phyloP scores from a whole-genome alignment of 2,888 invertebrate genomes.

The Callimorpha dominula region DNA sequence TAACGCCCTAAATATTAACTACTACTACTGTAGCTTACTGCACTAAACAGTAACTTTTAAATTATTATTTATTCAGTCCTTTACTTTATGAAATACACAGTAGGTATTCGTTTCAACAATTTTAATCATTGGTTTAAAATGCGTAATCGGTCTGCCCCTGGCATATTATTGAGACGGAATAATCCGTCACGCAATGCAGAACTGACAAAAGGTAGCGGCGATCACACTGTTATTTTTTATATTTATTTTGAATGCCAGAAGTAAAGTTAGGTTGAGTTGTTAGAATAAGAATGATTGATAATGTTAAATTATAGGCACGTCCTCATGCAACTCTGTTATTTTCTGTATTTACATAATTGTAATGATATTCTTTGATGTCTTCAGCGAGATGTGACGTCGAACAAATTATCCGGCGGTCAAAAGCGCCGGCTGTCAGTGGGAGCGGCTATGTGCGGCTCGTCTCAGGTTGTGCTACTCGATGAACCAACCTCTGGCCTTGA shows the following conservation, averaged over 20 bases:
- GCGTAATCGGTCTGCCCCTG: neutral
- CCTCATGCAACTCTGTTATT: neutral
- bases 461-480: conserved; percentile 91
- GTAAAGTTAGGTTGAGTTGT: too few species aligned
- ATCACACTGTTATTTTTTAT: too few species aligned
- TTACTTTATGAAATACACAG: too few species aligned
- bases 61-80: too few species aligned
- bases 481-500: conserved; percentile 97
- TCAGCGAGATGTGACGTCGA: conserved; percentile 85
- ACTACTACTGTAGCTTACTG: too few species aligned
- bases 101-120: neutral
- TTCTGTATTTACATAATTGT: conserved; percentile 3
- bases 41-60: too few species aligned
- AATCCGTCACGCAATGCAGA: neutral
- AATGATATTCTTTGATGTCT: conserved; percentile 24
- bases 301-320: neutral
- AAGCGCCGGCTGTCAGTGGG: conserved; percentile 95
- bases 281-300: too few species aligned
- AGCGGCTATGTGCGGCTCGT: conserved; percentile 95
- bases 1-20: too few species aligned
- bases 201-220: neutral
- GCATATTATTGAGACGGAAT: neutral
- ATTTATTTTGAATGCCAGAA: too few species aligned
- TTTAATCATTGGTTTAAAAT: neutral
- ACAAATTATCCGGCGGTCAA: conserved; percentile 96